Conservation (phyloP, 2,797 vertebrate genomes). For the Sebastes taczanowskii region DNA sequence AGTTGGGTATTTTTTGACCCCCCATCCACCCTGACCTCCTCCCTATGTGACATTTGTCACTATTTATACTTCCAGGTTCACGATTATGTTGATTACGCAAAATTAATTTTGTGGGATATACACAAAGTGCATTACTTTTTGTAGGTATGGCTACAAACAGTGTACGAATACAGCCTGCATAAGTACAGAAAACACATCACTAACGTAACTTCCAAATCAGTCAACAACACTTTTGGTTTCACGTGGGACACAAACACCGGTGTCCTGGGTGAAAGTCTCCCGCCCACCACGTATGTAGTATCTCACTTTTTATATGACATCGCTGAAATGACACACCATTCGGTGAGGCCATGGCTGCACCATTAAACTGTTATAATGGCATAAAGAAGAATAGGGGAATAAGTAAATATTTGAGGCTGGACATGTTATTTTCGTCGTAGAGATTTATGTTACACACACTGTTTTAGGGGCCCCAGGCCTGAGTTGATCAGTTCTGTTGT, state of each 20-base stretch:
- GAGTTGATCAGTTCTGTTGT: background rate
- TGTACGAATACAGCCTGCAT: too few species aligned
- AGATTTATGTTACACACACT: background rate
- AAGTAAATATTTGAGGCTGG: background rate
- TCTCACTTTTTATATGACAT: too few species aligned
- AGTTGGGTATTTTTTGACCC: background rate
- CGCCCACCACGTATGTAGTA: too few species aligned
- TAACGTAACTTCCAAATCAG: too few species aligned
- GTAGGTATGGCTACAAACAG: background rate
- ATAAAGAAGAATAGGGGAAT: background rate
- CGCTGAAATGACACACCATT: background rate
- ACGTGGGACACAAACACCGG: too few species aligned
- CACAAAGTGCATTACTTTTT: background rate
- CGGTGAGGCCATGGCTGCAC: background rate
- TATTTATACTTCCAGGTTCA: background rate
- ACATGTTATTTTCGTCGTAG: background rate
- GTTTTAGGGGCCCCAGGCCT: background rate
- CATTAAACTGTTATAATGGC: background rate
- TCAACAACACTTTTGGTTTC: too few species aligned
- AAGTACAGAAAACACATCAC: too few species aligned
- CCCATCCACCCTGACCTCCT: too few species aligned
- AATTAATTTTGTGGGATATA: background rate
- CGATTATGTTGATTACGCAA: background rate
- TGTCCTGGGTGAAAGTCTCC: too few species aligned
- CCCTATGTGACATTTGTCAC: fast-evolving